Percentiles rank a stretch among this genome's conserved stretches.
Conservation (phyloP, 2,113 vertebrate species). For the Tragelaphus scriptus region DNA sequence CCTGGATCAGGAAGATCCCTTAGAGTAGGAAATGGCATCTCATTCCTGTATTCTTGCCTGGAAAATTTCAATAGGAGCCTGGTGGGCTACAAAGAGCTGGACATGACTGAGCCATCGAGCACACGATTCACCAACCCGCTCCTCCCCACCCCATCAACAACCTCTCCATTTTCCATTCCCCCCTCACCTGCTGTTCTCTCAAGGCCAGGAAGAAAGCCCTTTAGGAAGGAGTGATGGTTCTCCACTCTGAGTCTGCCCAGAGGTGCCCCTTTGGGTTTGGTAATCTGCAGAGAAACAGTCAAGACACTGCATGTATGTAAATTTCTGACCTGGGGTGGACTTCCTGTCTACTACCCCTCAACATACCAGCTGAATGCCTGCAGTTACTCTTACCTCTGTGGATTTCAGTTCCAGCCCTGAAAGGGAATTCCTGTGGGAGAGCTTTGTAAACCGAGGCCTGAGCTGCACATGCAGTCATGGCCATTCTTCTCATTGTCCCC, state of each 20-base stretch:
- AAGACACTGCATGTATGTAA: not conserved
- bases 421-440: not conserved
- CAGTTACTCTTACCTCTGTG: not conserved
- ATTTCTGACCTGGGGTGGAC: not conserved
- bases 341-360: not conserved
- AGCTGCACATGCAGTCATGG: rapidly evolving
- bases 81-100: not conserved
- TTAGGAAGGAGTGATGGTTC: not conserved
- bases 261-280: not conserved
- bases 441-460: rapidly evolving
- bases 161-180: no score
- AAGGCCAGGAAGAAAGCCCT: not conserved
- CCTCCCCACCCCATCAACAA: rapidly evolving
- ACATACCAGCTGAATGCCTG: not conserved
- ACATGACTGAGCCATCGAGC: not conserved
- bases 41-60: not conserved
- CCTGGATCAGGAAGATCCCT: not conserved
- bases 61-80: not conserved
- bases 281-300: not conserved
- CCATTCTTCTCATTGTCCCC: not conserved
- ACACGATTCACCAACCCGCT: not conserved
- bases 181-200: not conserved
- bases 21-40: not conserved
- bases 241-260: not conserved
- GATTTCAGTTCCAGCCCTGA: not conserved